Evolutionary conservation across 2,888 invertebrate genomes (phyloP).

Genomic region (Brachypterus glaber): DNA sequence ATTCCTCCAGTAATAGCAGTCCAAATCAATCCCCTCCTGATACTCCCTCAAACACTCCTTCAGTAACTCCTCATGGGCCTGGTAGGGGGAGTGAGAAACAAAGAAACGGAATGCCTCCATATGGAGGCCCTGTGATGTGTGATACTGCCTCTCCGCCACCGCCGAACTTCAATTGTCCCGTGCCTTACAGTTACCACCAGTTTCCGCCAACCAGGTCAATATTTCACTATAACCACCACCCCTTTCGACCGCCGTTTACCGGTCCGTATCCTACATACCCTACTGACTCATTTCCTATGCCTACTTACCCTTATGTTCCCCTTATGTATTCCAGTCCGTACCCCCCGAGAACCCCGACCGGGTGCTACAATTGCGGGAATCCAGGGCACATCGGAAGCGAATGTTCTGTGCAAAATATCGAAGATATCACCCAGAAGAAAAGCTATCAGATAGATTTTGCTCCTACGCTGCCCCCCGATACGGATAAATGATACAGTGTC

Average conservation of each 20-base stretch:
- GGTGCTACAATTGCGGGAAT: slow-evolving; percentile 87
- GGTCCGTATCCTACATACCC: slow-evolving; percentile 32
- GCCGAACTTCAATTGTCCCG: slow-evolving; percentile 40
- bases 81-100: slow-evolving; percentile 29
- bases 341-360: slow-evolving; percentile 42
- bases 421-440: slow-evolving; percentile 74
- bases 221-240: slow-evolving; percentile 10
- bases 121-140: slow-evolving; percentile 26
- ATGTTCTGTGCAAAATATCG: slow-evolving; percentile 85
- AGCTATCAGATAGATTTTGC: slow-evolving; percentile 59
- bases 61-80: slow-evolving; percentile 26
- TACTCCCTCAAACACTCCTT: slow-evolving; percentile 45
- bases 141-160: slow-evolving; percentile 37
- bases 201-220: slow-evolving; percentile 23
- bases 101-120: slow-evolving; percentile 30
- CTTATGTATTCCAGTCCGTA: slow-evolving; percentile 40
- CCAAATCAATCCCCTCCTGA: slow-evolving; percentile 49
- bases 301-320: slow-evolving; percentile 29
- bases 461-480: slow-evolving; percentile 26
- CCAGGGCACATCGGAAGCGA: slow-evolving; percentile 74
- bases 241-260: slow-evolving; percentile 35
- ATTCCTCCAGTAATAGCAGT: slow-evolving; percentile 46
- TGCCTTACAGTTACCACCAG: slow-evolving; percentile 45
- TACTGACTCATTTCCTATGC: slow-evolving; percentile 10
- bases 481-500: slow-evolving; percentile 25